These are phyloP conservation scores for Mythimna lalbum DNA, from an alignment of 2,888 invertebrate genomes.

Conservation along the genomic window DNA sequence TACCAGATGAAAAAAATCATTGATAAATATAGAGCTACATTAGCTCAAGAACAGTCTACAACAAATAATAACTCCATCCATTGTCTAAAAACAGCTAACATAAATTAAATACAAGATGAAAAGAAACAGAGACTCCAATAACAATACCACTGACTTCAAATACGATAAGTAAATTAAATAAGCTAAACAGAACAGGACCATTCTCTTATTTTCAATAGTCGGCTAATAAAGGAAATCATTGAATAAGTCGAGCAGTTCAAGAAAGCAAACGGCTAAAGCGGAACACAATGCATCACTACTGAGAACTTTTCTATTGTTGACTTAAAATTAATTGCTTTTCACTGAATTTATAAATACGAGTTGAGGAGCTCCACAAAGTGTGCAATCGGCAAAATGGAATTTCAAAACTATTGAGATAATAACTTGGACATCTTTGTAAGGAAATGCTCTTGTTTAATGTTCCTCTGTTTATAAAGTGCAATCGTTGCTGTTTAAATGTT, in stretches of 20 bases:
- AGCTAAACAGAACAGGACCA: conserved; percentile 72
- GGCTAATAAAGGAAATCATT: conserved; percentile 87
- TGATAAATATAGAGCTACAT: background rate
- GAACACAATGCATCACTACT: conserved; percentile 87
- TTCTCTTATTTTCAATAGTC: conserved; percentile 80
- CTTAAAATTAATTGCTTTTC: conserved; percentile 87
- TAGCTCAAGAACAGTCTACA: background rate
- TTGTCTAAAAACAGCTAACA: conserved; percentile 20
- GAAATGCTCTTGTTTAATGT: conserved; percentile 38
- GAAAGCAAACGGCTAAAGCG: conserved; percentile 84
- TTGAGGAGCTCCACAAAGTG: conserved; percentile 69
- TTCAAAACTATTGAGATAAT: conserved; percentile 67
- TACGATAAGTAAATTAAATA: conserved; percentile 63
- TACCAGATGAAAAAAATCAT: background rate
- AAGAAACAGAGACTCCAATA: conserved; percentile 43
- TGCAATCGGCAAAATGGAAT: conserved; percentile 70
- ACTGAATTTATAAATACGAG: conserved; percentile 79
- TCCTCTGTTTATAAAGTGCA: conserved; percentile 43
- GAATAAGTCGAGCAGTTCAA: conserved; percentile 81
- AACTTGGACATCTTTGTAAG: conserved; percentile 53
- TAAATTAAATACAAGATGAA: conserved; percentile 20
- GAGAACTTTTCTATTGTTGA: conserved; percentile 87
- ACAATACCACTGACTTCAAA: conserved; percentile 56
- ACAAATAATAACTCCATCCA: background rate
- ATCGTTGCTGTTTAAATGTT: conserved; percentile 36